phyloP scores from a whole-genome alignment of 2,113 vertebrate genomes.

The Scatophagus argus region DNA sequence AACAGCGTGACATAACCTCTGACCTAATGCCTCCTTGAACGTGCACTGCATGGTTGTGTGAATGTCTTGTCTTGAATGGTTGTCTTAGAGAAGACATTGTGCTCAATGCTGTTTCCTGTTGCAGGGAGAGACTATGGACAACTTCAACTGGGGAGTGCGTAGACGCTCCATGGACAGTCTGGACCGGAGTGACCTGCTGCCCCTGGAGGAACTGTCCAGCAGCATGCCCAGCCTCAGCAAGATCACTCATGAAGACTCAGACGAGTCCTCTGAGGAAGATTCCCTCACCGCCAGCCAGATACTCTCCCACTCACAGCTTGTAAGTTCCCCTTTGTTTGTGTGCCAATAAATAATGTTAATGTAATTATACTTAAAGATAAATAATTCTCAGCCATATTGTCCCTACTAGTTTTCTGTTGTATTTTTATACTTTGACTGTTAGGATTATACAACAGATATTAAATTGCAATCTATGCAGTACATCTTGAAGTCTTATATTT shows the following conservation, averaged over 20 bases:
- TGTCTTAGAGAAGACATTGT: constrained; percentile 19
- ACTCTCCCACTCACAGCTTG: constrained; percentile 89
- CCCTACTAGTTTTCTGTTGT: background rate
- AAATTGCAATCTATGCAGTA: background rate
- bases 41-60: constrained; percentile 56
- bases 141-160: constrained; percentile 98
- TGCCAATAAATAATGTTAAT: constrained; percentile 5
- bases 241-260: constrained; percentile 89
- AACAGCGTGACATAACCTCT: constrained; percentile 4
- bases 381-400: background rate
- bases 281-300: constrained; percentile 92
- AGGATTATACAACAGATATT: background rate
- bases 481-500: background rate
- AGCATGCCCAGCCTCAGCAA: constrained; percentile 91
- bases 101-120: constrained; percentile 56
- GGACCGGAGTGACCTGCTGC: constrained; percentile 91
- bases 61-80: too few species aligned
- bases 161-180: constrained; percentile 94
- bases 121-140: constrained; percentile 97
- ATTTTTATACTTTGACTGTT: background rate
- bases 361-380: background rate
- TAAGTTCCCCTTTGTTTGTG: constrained; percentile 78
- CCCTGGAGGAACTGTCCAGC: constrained; percentile 91
- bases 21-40: constrained; percentile 13
- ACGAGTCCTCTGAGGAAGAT: constrained; percentile 96